These are phyloP conservation scores for Atractosteus spatula DNA, from an alignment of 2,113 vertebrate species.

Conservation along the genomic window DNA sequence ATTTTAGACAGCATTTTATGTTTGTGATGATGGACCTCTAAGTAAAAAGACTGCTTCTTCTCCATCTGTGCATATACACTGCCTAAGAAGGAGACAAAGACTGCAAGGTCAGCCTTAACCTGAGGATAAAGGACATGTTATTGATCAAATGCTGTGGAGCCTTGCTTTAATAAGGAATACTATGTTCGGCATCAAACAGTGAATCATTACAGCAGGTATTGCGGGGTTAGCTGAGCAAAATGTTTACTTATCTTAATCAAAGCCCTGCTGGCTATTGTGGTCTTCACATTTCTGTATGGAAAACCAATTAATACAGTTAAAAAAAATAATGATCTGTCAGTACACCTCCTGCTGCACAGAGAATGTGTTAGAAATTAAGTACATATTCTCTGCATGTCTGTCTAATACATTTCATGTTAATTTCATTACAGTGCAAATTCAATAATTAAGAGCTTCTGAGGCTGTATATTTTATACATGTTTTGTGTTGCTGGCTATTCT, in stretches of 20 bases:
- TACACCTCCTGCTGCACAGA: conserved; percentile 24
- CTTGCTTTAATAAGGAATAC: conserved; percentile 52
- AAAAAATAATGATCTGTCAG: conserved; percentile 49
- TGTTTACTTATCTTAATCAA: conserved; percentile 70
- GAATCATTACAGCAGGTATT: conserved; percentile 36
- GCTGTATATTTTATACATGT: no score
- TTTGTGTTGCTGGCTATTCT: no score
- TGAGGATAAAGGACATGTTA: conserved; percentile 71
- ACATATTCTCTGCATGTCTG: no score
- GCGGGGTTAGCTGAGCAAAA: conserved; percentile 60
- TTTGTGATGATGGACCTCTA: not conserved
- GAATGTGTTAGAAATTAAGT: no score
- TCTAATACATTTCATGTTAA: no score
- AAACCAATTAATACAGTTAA: conserved; percentile 64
- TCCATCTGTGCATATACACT: conserved; percentile 62
- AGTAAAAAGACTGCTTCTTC: not conserved
- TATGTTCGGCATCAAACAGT: conserved; percentile 26
- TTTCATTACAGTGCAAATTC: no score
- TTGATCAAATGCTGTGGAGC: conserved; percentile 69
- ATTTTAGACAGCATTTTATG: not conserved
- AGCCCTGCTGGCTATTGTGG: conserved; percentile 54
- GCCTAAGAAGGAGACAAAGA: conserved; percentile 68
- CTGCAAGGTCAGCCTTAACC: conserved; percentile 71
- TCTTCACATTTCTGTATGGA: conserved; percentile 39
- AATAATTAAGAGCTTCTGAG: no score